Percentiles rank a stretch among this genome's conserved stretches.
These are phyloP conservation scores for Luehdorfia chinensis DNA, from an alignment of 1,140 invertebrate genomes.

Conservation along the genomic window DNA sequence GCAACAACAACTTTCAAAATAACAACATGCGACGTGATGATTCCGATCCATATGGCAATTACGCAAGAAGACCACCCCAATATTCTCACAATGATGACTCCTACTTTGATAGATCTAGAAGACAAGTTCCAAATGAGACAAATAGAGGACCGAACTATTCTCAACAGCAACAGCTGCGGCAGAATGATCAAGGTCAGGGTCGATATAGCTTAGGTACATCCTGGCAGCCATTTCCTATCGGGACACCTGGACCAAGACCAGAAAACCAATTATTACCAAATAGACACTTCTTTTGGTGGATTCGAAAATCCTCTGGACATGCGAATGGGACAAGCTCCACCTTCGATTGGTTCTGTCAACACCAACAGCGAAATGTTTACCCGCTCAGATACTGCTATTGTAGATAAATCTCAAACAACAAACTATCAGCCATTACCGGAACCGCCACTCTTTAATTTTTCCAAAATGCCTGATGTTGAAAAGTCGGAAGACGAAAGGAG, in stretches of 20 bases:
- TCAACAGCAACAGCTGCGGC: conserved; percentile 24
- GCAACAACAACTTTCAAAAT: conserved; percentile 31
- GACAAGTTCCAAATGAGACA: conserved; percentile 22
- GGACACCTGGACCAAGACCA: conserved; percentile 11
- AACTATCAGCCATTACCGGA: conserved; percentile 68
- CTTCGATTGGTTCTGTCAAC: conserved; percentile 16
- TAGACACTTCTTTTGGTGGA: conserved; percentile 46
- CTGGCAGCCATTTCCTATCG: conserved; percentile 30
- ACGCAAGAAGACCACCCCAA: conserved; percentile 32
- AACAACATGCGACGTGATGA: conserved; percentile 39
- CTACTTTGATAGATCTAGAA: conserved; percentile 37
- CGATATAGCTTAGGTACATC: conserved; percentile 33
- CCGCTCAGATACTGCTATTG: conserved; percentile 10
- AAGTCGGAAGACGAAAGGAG: conserved; percentile 79
- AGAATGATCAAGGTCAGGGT: conserved; percentile 30
- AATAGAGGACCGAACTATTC: conserved; percentile 28
- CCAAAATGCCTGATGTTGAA: conserved; percentile 55
- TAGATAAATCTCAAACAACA: conserved; percentile 25
- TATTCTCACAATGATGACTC: conserved; percentile 37
- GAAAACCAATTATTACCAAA: conserved; percentile 22
- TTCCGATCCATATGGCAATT: conserved; percentile 35
- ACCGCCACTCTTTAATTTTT: conserved; percentile 76
- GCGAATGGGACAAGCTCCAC: conserved; percentile 38
- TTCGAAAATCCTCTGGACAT: conserved; percentile 59
- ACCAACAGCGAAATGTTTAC: conserved; percentile 21